Percentiles rank a stretch among this genome's conserved stretches.
phyloP scores from a whole-genome alignment of 2,113 vertebrate species.

The Anarhynchus alexandrinus region DNA sequence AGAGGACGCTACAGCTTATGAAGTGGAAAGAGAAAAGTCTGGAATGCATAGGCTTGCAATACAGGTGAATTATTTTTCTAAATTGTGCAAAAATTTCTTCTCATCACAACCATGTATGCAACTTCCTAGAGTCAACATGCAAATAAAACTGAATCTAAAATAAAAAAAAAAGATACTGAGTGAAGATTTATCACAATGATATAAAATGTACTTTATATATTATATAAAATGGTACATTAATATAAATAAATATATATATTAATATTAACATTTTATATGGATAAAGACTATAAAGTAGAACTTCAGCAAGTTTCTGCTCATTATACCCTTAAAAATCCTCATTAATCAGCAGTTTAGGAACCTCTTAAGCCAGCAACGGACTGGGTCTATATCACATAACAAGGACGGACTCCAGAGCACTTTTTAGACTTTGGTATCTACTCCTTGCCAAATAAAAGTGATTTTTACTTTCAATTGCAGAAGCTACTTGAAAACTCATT shows the following conservation, averaged over 20 bases:
- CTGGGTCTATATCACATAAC: background rate
- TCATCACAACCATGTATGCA: background rate
- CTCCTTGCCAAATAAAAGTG: background rate
- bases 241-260: conserved; percentile 2
- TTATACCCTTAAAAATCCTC: background rate
- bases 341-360: background rate
- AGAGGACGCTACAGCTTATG: background rate
- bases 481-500: background rate
- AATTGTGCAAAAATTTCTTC: background rate
- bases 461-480: background rate
- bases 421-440: background rate
- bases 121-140: background rate
- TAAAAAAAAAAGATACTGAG: background rate
- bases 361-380: background rate
- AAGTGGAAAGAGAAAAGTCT: background rate
- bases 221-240: background rate
- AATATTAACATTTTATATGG: background rate
- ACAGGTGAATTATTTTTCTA: background rate
- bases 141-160: background rate
- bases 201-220: background rate
- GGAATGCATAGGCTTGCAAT: background rate
- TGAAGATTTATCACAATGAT: background rate
- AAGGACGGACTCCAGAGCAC: background rate
- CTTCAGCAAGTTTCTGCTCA: background rate
- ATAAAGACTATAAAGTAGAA: background rate